Evolutionary conservation across 1,140 invertebrate genomes (phyloP), one percentile per base, ranked within the genome.

Genomic region (Oedothorax gibbosus): DNA sequence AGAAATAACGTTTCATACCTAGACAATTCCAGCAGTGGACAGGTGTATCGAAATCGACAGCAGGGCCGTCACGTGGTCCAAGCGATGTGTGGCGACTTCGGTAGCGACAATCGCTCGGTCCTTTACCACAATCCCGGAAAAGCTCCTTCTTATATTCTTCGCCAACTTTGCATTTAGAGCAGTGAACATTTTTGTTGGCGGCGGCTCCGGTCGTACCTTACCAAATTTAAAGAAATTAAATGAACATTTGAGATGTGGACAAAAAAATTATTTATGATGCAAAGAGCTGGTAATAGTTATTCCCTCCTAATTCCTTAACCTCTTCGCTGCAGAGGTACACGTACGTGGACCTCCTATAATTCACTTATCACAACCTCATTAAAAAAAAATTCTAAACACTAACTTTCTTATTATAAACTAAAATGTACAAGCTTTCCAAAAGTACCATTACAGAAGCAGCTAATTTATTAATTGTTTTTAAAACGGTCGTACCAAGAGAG

Each of bases 1-100:
- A 35, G 1, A 35, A 35, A 35, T 35, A 68, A 73, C 50, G 15
- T 50, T 12, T 18, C 51, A 54, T 60, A 81, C 78, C 78, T 10
- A 18, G 53, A 21, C 78, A 81, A n/a, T 81, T 81, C 78, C 78
- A 81, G 3, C 2, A 14, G 20, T 81, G 78, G 7, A 71, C 35
- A 5, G 54, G 54, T 0, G 14, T 14, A 51, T 81, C 66, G 14
- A 69, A 71, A 57, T 81, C 78, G 0, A 3, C 35, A 7, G 78
- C 66, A 7, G 53, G 21, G 9, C 78, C 78, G 20, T 81, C 69
- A 8, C 66, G 65, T 1, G 78, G 78, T 18, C 60, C 57, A 0
- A 14, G 18, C 8, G 21, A 21, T 0, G 12, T 7, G 4, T 20
- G 15, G 35, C 57, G 10, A 54, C 12, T 35, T 6, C 10, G 21